Percentiles rank a stretch among this genome's conserved stretches.
Evolutionary conservation across 2,797 vertebrate species (phyloP).

Genomic region (Nasua narica): DNA sequence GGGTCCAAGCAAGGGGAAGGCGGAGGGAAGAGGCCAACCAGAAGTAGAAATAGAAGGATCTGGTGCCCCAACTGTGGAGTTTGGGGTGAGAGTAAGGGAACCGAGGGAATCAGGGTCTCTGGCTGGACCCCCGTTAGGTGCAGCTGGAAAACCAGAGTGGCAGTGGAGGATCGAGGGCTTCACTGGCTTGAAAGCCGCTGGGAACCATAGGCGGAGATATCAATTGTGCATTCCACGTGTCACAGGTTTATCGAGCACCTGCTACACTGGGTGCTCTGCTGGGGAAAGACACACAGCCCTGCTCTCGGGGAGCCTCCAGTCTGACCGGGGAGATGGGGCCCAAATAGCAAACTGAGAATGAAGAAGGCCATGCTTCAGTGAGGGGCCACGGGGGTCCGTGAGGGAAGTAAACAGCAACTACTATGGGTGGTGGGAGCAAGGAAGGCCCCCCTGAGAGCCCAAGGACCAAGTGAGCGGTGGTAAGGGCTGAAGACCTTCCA

Average conservation of each 20-base stretch:
- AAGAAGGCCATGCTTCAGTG: not conserved
- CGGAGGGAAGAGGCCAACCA: not conserved
- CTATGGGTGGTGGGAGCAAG: not conserved
- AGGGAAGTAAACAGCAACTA: not conserved
- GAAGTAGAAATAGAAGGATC: not conserved
- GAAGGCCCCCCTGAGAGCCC: not conserved
- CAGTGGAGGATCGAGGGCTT: not conserved
- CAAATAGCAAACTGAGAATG: not conserved
- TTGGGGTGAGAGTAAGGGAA: not conserved
- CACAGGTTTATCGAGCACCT: not conserved
- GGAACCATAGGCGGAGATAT: not conserved
- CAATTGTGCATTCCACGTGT: fast-evolving
- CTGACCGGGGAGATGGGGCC: not conserved
- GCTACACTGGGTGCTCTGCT: not conserved
- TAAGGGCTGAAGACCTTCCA: not conserved
- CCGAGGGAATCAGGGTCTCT: not conserved
- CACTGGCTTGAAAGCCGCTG: not conserved
- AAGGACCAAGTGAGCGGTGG: not conserved
- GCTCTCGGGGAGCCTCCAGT: not conserved
- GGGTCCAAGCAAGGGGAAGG: not conserved
- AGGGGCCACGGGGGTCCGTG: not conserved
- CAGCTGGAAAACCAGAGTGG: not conserved
- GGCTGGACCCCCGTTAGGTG: not conserved
- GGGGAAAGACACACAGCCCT: not conserved
- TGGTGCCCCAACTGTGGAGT: not conserved